phyloP scores from a whole-genome alignment of 2,113 vertebrate species.

The Osmerus mordax region DNA sequence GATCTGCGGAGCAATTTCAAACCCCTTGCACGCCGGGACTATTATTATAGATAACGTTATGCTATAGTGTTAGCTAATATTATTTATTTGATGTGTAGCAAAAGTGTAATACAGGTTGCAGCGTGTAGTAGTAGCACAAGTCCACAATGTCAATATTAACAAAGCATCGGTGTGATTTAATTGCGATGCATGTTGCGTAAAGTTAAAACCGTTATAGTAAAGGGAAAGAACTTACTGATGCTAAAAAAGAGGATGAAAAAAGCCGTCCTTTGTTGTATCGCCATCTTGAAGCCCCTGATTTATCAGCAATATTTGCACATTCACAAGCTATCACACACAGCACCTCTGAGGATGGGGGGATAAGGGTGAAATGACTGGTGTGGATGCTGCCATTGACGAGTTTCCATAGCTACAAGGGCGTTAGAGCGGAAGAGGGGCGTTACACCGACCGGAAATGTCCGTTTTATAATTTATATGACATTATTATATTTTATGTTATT shows the following conservation, averaged over 20 bases:
- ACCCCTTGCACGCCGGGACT: no score
- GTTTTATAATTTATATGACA: constrained; percentile 2
- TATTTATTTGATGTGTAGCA: no score
- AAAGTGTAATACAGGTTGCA: no score
- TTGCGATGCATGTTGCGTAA: neutral
- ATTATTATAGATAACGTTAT: no score
- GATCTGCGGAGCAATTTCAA: no score
- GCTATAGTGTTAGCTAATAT: no score
- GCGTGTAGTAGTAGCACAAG: neutral
- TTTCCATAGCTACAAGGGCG: constrained; percentile 74
- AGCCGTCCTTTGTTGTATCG: constrained; percentile 53
- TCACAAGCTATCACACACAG: constrained; percentile 26
- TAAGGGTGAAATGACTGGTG: constrained; percentile 29
- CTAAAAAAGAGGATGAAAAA: constrained; percentile 53
- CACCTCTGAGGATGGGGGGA: constrained; percentile 50
- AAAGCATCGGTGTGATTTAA: constrained; percentile 14
- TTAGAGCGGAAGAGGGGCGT: constrained; percentile 38
- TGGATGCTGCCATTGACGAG: constrained; percentile 73
- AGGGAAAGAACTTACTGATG: constrained; percentile 59
- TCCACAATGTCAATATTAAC: neutral
- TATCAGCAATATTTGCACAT: constrained; percentile 44
- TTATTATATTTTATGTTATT: no score
- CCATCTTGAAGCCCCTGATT: constrained; percentile 70
- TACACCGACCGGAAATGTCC: constrained; percentile 40
- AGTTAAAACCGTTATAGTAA: neutral